Conservation (phyloP, 2,797 vertebrate species). For the Acipenser transmontanus region DNA sequence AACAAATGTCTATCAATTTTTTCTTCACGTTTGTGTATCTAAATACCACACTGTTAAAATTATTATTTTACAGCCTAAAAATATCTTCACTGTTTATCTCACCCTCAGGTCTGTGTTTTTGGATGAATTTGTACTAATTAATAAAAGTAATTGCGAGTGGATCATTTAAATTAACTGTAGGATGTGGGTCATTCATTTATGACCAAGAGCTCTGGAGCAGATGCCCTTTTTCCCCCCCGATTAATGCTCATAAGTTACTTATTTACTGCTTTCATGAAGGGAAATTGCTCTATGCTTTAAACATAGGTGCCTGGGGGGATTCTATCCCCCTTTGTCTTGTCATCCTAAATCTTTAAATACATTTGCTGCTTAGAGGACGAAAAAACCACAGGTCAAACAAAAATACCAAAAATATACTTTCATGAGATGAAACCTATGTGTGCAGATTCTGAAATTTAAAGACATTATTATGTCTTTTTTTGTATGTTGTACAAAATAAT, state of each 20-base stretch:
- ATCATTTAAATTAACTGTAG: slow-evolving; percentile 62
- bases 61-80: too few species aligned
- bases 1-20: too few species aligned
- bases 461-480: slow-evolving; percentile 54
- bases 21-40: too few species aligned
- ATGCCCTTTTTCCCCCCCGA: slow-evolving; percentile 73
- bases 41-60: too few species aligned
- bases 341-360: slow-evolving; percentile 72
- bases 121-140: too few species aligned
- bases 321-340: slow-evolving; percentile 68
- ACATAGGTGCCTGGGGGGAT: slow-evolving; percentile 54
- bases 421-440: too few species aligned
- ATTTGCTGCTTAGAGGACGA: slow-evolving; percentile 61
- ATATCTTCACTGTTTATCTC: too few species aligned
- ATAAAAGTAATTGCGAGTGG: slow-evolving; percentile 36
- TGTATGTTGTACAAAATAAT: background rate
- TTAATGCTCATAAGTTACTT: slow-evolving; percentile 77
- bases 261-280: slow-evolving; percentile 71
- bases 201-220: slow-evolving; percentile 59
- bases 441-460: slow-evolving; percentile 38
- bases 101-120: too few species aligned
- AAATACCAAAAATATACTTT: slow-evolving; percentile 56
- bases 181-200: slow-evolving; percentile 61
- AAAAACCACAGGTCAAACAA: slow-evolving; percentile 55
- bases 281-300: slow-evolving; percentile 70